Evolutionary conservation across 2,797 vertebrate genomes (phyloP).

Genomic region (Siniperca obscura): DNA sequence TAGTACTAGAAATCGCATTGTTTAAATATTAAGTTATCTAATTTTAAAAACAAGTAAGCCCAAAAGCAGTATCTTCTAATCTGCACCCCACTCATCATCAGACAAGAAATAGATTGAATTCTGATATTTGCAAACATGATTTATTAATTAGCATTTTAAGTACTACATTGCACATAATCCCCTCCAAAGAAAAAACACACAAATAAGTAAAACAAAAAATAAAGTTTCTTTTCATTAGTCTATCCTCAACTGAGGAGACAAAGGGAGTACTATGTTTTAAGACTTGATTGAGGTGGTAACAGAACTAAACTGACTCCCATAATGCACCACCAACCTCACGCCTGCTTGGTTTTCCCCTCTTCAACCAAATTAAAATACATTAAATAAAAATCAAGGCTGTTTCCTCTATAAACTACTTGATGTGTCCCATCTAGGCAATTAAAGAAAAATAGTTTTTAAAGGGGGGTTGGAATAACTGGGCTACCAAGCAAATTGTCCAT

Average conservation of each 20-base stretch:
- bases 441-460: constrained; percentile 77
- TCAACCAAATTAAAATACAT: constrained; percentile 80
- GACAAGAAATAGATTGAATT: constrained; percentile 16
- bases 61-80: not conserved
- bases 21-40: too few relatives aligned
- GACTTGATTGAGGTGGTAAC: constrained; percentile 63
- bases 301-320: constrained; percentile 69
- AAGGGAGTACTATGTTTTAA: constrained; percentile 60
- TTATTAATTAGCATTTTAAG: constrained; percentile 73
- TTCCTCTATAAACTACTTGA: constrained; percentile 73
- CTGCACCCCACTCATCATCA: not conserved
- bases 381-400: constrained; percentile 82
- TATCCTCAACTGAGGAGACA: constrained; percentile 68
- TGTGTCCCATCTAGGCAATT: constrained; percentile 72
- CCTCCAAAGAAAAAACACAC: constrained; percentile 77
- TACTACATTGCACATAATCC: constrained; percentile 86
- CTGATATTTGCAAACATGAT: constrained; percentile 79
- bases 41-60: too few relatives aligned
- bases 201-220: constrained; percentile 68
- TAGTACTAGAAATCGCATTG: not conserved
- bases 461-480: constrained; percentile 71
- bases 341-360: constrained; percentile 71
- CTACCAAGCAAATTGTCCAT: constrained; percentile 71
- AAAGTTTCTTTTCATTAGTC: constrained; percentile 55
- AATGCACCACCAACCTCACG: constrained; percentile 74